phyloP scores from a whole-genome alignment of 1,140 invertebrate genomes.

The Asobara japonica region DNA sequence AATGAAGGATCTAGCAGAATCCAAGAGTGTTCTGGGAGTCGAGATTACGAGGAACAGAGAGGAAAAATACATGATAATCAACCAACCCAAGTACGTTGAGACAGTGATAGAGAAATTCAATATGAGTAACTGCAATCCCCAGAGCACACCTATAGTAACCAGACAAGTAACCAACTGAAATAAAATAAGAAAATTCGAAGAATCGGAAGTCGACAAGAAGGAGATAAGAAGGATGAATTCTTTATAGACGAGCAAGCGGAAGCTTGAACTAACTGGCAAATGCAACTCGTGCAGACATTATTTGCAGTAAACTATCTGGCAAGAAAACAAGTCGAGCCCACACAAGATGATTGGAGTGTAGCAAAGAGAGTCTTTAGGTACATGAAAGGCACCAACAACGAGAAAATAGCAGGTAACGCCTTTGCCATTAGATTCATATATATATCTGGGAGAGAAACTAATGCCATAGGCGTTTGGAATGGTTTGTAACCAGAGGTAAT shows the following conservation, averaged over 20 bases:
- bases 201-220: background rate
- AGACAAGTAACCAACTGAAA: slow-evolving; percentile 41
- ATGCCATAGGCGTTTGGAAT: no score
- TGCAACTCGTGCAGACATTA: background rate
- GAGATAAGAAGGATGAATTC: background rate
- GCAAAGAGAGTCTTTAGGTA: background rate
- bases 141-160: slow-evolving; percentile 34
- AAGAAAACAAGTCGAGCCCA: background rate
- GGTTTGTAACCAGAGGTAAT: no score
- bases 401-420: no score
- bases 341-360: background rate
- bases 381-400: background rate
- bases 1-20: slow-evolving; percentile 40
- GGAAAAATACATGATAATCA: slow-evolving; percentile 11
- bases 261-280: background rate
- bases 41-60: slow-evolving; percentile 30
- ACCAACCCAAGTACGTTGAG: slow-evolving; percentile 24
- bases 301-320: background rate
- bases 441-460: no score
- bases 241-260: slow-evolving; percentile 33
- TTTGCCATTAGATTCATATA: no score
- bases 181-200: background rate
- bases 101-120: slow-evolving; percentile 25
- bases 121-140: slow-evolving; percentile 38
- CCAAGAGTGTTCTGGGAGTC: slow-evolving; percentile 35